Evolutionary conservation across 37 sponge, comb jelly and placozoan species (phyloP), one percentile per base, ranked within the genome.

Genomic region (Cladorhizidae sp.): DNA sequence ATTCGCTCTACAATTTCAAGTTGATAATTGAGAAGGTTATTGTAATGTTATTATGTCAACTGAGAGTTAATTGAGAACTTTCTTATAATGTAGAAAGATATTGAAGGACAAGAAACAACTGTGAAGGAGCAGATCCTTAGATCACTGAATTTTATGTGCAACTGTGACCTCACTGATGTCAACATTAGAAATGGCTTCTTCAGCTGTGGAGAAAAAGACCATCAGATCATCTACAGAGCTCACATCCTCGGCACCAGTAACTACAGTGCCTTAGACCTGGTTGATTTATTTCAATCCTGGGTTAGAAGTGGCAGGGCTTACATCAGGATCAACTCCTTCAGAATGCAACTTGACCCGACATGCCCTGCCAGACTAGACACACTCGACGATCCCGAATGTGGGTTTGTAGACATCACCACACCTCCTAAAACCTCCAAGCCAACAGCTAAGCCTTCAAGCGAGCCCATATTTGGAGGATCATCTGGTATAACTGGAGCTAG

Each of bases 191-290:
- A 50, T 52, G 69, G 35, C 5, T 41, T 18, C 31, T 40, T 83
- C 22, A 83, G 83, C 55, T 83, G 83, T 39, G 39, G 75, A n/a
- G 29, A 51, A 22, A 67, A 63, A 7, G 67, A 36, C 22, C 39
- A 81, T 49, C 82, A 61, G 45, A 54, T 81, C 28, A 31, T 74
- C 36, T 83, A 67, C 67, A 57, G 83, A 40, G 75, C 63, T 52
- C 22, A 65, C n/a, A 64, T 83, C 56, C 11, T 83, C 20, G 83
- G 83, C 31, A 74, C 65, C 26, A 36, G 54, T 38, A 49, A 26
- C 25, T 75, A 36, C 40, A 74, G 55, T 52, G 74, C 75, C 11
- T 18, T 0, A 33, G 83, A 20, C 25, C 75, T 83, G 0, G 64
- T 74, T 1, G 22, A 74, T 2, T 33, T 83, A 52, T 40, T 83